phyloP scores from a whole-genome alignment of 2,797 vertebrate species.

The Acanthurus leucopareius region DNA sequence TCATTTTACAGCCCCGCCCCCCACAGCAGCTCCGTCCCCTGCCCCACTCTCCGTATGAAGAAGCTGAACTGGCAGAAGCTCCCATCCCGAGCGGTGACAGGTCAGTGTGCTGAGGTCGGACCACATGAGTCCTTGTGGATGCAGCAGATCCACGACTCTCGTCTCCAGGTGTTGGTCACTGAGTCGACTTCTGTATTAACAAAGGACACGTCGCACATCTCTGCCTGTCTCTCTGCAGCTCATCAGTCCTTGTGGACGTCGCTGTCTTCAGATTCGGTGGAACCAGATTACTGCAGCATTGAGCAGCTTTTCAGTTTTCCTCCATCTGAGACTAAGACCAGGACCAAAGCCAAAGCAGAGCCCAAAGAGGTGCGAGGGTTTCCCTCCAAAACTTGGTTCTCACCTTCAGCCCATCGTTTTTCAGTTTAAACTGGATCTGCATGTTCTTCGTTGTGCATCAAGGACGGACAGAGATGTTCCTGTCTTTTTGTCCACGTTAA shows the following conservation, averaged over 20 bases:
- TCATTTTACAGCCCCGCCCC: slow-evolving; percentile 63
- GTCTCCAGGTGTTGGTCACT: too few relatives aligned
- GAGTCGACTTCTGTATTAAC: too few relatives aligned
- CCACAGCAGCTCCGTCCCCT: slow-evolving; percentile 63
- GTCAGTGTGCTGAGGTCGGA: slow-evolving; percentile 63
- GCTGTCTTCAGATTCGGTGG: slow-evolving; percentile 58
- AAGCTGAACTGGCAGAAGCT: slow-evolving; percentile 95
- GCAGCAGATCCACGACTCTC: not conserved
- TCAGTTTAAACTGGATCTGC: not conserved
- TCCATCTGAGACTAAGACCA: slow-evolving; percentile 81
- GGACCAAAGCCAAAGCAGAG: slow-evolving; percentile 78
- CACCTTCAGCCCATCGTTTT: not conserved
- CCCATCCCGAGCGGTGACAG: slow-evolving; percentile 83
- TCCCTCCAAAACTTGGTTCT: not conserved
- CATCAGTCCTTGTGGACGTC: slow-evolving; percentile 89
- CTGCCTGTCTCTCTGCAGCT: slow-evolving; percentile 73
- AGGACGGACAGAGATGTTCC: too few relatives aligned
- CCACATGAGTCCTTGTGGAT: too few relatives aligned
- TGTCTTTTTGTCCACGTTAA: not conserved
- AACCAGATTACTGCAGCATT: slow-evolving; percentile 91
- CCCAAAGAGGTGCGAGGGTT: slow-evolving; percentile 85
- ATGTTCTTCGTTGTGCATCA: too few relatives aligned
- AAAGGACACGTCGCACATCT: not conserved
- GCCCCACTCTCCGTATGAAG: slow-evolving; percentile 90
- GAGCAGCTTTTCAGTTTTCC: slow-evolving; percentile 92